phyloP scores from a whole-genome alignment of 2,113 vertebrate species.

The Takifugu flavidus region DNA sequence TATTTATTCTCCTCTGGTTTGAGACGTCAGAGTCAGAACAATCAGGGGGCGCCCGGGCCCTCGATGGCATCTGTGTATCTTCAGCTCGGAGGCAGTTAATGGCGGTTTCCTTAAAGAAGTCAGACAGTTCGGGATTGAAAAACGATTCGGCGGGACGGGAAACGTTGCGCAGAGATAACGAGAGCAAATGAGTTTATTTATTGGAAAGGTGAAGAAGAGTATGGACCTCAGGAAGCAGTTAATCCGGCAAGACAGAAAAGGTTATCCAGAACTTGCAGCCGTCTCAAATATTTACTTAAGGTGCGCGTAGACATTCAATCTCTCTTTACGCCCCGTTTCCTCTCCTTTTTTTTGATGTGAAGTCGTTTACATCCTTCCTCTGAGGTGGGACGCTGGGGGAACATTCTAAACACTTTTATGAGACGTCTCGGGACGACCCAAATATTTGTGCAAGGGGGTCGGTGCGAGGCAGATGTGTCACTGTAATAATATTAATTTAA shows the following conservation, averaged over 20 bases:
- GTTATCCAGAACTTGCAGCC: conserved; percentile 83
- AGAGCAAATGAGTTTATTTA: conserved; percentile 35
- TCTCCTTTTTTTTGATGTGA: conserved; percentile 68
- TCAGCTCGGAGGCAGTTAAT: neutral
- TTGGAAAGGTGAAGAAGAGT: conserved; percentile 45
- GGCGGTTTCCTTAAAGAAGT: neutral
- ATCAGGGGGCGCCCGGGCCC: neutral
- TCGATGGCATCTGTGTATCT: neutral
- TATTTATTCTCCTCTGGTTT: conserved; percentile 16
- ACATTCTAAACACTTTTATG: conserved; percentile 90
- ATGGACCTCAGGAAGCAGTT: conserved; percentile 78
- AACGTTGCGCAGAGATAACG: conserved; percentile 3
- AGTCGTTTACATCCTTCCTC: conserved; percentile 80
- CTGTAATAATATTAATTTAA: conserved; percentile 40
- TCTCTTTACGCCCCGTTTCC: conserved; percentile 73
- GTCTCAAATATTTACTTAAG: conserved; percentile 95
- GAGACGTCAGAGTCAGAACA: neutral
- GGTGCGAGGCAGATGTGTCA: conserved; percentile 60
- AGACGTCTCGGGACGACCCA: conserved; percentile 81
- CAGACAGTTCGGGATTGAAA: neutral
- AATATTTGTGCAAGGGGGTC: conserved; percentile 86
- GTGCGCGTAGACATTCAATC: conserved; percentile 82
- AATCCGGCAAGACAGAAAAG: conserved; percentile 75
- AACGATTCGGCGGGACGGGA: neutral
- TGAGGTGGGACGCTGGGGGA: conserved; percentile 79